Evolutionary conservation across 2,113 vertebrate genomes (phyloP).

Genomic region (Anguilla rostrata): DNA sequence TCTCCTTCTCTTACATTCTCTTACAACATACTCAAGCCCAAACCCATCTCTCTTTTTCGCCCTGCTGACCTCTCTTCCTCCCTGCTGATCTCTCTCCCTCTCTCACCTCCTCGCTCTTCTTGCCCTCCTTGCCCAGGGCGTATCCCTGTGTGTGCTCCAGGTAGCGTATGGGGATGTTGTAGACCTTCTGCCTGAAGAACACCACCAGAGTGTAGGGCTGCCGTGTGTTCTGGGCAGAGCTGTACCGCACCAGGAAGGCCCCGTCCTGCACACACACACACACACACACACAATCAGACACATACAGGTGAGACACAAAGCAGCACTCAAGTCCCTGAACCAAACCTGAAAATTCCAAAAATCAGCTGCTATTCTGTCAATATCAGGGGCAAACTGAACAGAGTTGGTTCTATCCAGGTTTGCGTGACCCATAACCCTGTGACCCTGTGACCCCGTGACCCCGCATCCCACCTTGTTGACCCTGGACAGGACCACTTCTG

Average conservation of each 20-base stretch:
- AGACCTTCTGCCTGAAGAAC: constrained; percentile 77
- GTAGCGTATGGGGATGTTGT: constrained; percentile 82
- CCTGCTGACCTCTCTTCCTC: background rate
- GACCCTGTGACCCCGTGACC: background rate
- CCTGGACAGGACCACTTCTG: constrained; percentile 66
- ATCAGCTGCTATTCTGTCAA: too few relatives aligned
- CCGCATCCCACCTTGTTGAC: constrained; percentile 65
- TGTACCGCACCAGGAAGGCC: constrained; percentile 76
- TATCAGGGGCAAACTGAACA: too few relatives aligned
- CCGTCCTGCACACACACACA: constrained; percentile 66
- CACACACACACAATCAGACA: background rate
- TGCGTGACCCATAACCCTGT: background rate
- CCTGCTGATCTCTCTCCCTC: background rate
- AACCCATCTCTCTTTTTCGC: too few relatives aligned
- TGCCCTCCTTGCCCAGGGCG: constrained; percentile 79
- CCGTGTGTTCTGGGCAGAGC: constrained; percentile 63
- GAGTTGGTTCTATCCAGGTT: too few relatives aligned
- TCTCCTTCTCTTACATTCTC: too few relatives aligned
- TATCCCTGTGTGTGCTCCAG: constrained; percentile 63
- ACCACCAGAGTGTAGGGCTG: constrained; percentile 84
- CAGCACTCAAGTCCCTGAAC: too few relatives aligned
- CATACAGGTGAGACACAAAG: background rate
- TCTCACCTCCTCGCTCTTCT: constrained; percentile 76
- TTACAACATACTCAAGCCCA: too few relatives aligned
- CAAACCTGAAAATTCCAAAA: too few relatives aligned